phyloP scores from a whole-genome alignment of 1,140 invertebrate genomes.

The Plutomurus gul region DNA sequence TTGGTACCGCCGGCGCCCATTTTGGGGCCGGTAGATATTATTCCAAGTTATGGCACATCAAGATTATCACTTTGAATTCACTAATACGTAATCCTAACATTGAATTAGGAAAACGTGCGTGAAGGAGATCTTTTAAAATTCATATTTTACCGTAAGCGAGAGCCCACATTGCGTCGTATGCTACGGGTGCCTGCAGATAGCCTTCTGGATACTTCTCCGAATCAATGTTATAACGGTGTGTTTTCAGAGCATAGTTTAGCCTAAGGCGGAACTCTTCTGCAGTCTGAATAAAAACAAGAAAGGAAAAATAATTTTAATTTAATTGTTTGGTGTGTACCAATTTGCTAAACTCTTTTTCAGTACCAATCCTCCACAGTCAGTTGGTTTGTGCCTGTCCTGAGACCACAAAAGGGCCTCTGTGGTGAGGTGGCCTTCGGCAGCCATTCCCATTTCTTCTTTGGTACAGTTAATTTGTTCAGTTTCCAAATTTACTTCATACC shows the following conservation, averaged over 20 bases:
- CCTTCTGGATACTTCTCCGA: constrained; percentile 87
- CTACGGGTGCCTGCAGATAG: constrained; percentile 96
- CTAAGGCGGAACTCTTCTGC: constrained; percentile 65
- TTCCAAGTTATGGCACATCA: too few relatives aligned
- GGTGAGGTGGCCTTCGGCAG: constrained; percentile 95
- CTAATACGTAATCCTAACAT: too few relatives aligned
- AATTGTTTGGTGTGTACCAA: constrained; percentile 59
- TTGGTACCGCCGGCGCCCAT: too few relatives aligned
- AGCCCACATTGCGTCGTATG: constrained; percentile 99
- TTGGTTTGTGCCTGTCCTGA: too few relatives aligned
- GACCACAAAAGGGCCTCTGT: constrained; percentile 99
- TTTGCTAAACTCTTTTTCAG: constrained; percentile 85
- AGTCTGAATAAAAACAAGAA: constrained; percentile 62
- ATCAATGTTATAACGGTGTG: constrained; percentile 79
- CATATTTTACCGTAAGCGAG: constrained; percentile 78
- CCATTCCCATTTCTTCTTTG: constrained; percentile 85
- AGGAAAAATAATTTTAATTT: neutral
- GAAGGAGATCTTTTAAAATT: too few relatives aligned
- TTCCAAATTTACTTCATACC: constrained; percentile 64
- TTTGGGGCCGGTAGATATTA: too few relatives aligned
- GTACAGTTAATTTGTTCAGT: constrained; percentile 91
- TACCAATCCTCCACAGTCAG: too few relatives aligned
- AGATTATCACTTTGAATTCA: too few relatives aligned
- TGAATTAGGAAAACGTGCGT: too few relatives aligned
- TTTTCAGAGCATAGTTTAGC: constrained; percentile 76